Percentiles rank a stretch among this genome's conserved stretches.
Evolutionary conservation across 2,113 vertebrate species (phyloP).

Genomic region (Delphinus delphis): DNA sequence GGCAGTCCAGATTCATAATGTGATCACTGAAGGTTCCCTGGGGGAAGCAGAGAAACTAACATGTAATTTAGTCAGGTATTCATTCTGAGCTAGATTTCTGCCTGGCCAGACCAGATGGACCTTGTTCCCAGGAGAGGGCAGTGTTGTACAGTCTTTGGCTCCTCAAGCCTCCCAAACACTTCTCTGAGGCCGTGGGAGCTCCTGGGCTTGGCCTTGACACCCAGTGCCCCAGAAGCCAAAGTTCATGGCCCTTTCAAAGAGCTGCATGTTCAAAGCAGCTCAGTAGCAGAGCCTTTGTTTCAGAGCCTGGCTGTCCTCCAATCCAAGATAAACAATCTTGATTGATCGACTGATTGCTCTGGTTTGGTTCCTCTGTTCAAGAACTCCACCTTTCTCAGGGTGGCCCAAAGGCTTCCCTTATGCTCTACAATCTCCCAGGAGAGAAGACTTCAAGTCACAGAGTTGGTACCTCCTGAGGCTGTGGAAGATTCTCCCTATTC

Average conservation of each 20-base stretch:
- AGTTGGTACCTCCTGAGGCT: neutral
- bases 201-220: neutral
- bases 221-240: neutral
- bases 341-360: neutral
- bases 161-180: neutral
- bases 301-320: neutral
- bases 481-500: neutral
- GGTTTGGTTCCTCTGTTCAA: neutral
- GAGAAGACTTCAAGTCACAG: neutral
- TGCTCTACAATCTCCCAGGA: neutral
- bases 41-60: neutral
- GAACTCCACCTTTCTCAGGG: neutral
- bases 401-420: neutral
- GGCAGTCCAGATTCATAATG: neutral
- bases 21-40: neutral
- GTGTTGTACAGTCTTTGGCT: constrained; percentile 48
- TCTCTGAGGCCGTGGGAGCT: neutral
- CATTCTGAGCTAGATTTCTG: neutral
- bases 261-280: neutral
- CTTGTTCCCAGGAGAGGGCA: constrained; percentile 69
- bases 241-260: neutral
- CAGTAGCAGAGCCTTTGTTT: neutral
- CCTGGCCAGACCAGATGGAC: neutral
- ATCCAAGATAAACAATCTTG: neutral
- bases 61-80: neutral